phyloP scores from a whole-genome alignment of 2,113 vertebrate genomes.

The Mandrillus leucophaeus region DNA sequence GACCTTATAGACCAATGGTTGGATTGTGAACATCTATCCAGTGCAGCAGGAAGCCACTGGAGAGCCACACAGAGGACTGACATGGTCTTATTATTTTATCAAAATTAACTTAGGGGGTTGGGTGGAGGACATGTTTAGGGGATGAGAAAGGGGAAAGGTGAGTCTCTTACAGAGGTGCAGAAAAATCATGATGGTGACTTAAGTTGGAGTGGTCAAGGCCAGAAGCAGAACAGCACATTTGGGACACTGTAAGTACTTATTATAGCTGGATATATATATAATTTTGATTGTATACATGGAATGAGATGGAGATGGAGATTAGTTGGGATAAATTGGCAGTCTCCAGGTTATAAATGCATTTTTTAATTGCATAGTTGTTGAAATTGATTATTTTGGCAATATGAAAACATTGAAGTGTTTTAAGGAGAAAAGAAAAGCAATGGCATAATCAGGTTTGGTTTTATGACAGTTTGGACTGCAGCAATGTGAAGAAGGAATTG shows the following conservation, averaged over 20 bases:
- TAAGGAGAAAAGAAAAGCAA: not conserved
- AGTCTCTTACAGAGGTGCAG: not conserved
- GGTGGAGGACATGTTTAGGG: not conserved
- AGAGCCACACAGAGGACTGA: not conserved
- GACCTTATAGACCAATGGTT: not conserved
- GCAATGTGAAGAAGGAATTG: not conserved
- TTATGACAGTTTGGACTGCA: not conserved
- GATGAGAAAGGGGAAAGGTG: not conserved
- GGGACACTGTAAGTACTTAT: not conserved
- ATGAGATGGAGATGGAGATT: not conserved
- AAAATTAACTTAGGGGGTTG: not conserved
- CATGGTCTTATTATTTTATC: not conserved
- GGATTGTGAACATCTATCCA: not conserved
- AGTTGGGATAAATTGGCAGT: not conserved
- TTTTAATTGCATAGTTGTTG: not conserved
- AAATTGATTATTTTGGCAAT: conserved; percentile 25
- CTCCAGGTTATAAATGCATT: not conserved
- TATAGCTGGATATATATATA: not conserved
- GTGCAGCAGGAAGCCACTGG: not conserved
- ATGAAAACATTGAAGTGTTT: not conserved
- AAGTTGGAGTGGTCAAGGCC: not conserved
- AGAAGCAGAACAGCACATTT: not conserved
- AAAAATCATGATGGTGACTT: not conserved
- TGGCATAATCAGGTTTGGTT: not conserved
- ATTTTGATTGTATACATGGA: not conserved